A percentile compares a stretch with the other conserved stretches of the same genome.
These are phyloP conservation scores for Thysanoteuthis rhombus DNA, from an alignment of 2,888 invertebrate species.

Conservation along the genomic window DNA sequence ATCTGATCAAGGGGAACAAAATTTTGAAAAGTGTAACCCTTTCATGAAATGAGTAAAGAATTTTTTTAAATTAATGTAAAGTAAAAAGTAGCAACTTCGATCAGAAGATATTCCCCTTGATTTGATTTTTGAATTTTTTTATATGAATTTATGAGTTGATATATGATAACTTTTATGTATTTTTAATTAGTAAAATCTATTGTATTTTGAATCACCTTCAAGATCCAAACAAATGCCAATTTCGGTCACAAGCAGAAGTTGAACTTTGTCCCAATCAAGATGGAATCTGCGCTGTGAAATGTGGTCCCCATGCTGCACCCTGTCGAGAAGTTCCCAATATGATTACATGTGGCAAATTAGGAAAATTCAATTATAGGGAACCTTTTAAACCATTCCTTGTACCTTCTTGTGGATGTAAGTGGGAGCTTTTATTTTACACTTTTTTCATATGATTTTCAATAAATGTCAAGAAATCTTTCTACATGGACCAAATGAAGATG, in stretches of 20 bases:
- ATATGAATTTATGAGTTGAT: too few relatives aligned
- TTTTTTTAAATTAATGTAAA: too few relatives aligned
- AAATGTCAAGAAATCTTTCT: too few relatives aligned
- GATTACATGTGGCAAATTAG: slow-evolving; percentile 40
- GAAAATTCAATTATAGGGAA: slow-evolving; percentile 35
- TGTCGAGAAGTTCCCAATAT: slow-evolving; percentile 36
- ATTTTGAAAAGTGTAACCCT: too few relatives aligned
- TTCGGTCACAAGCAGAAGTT: background rate
- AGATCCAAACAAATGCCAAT: background rate
- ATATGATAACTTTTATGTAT: background rate
- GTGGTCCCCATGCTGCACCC: slow-evolving; percentile 24
- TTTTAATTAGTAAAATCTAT: background rate
- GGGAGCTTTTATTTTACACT: background rate
- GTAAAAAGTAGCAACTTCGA: too few relatives aligned
- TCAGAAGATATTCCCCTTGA: too few relatives aligned
- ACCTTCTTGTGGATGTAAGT: slow-evolving; percentile 39
- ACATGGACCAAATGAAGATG: background rate
- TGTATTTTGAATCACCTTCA: background rate
- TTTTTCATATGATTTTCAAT: background rate
- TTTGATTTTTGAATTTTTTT: too few relatives aligned
- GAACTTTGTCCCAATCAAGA: background rate
- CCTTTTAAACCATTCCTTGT: slow-evolving; percentile 34
- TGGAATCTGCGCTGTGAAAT: slow-evolving; percentile 35
- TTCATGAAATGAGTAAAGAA: too few relatives aligned
- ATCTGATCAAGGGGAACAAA: too few relatives aligned